These are phyloP conservation scores for Papilio elwesi DNA, from an alignment of 2,888 invertebrate genomes.

Conservation along the genomic window DNA sequence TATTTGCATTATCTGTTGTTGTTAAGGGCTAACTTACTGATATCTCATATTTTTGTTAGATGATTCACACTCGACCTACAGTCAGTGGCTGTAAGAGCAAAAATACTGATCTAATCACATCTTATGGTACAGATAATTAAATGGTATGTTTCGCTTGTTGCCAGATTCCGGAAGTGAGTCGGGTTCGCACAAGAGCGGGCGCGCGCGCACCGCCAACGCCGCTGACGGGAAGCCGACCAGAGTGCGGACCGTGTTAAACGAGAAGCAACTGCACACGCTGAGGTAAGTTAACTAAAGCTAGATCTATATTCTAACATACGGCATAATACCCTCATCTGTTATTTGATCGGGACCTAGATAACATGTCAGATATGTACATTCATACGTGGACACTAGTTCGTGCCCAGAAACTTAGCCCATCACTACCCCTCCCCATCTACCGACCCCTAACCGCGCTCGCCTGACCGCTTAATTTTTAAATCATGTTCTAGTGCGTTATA, in stretches of 20 bases:
- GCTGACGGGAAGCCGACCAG: constrained; percentile 98
- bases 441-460: no score
- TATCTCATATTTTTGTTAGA: no score
- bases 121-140: not conserved
- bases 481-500: no score
- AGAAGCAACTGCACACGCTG: constrained; percentile 98
- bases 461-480: no score
- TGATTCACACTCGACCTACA: no score
- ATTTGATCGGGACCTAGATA: no score
- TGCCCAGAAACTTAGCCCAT: no score
- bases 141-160: constrained; percentile 36
- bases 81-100: no score
- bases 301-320: not conserved
- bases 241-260: constrained; percentile 98
- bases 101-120: not conserved
- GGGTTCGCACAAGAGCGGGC: constrained; percentile 93
- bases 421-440: no score
- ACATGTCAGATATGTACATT: not conserved
- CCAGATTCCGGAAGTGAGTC: constrained; percentile 96
- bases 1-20: no score
- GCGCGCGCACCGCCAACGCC: constrained; percentile 82
- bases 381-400: not conserved
- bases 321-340: no score
- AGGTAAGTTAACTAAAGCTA: constrained; percentile 74
- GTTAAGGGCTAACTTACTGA: no score